Evolutionary conservation across 2,113 vertebrate species (phyloP).

Genomic region (Zosterops pallidus): DNA sequence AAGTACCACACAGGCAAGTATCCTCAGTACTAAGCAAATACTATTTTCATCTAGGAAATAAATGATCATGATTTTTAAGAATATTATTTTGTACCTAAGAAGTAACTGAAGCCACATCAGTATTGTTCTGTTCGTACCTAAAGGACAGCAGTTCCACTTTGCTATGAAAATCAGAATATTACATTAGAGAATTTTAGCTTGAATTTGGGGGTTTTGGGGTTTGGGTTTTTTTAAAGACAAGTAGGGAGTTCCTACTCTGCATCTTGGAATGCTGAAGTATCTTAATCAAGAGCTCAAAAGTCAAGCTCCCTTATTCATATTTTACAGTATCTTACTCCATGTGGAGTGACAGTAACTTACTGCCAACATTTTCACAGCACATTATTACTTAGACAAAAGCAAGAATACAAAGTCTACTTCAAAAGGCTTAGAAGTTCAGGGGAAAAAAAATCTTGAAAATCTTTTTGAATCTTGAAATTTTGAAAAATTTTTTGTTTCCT

Average conservation of each 20-base stretch:
- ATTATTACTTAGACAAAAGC: not conserved
- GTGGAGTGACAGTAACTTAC: not conserved
- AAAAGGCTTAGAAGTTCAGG: not conserved
- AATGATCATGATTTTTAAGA: not conserved
- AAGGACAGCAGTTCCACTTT: not conserved
- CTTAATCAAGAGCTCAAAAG: not conserved
- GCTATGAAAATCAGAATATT: not conserved
- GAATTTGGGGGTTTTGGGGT: fast-evolving
- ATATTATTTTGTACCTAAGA: not conserved
- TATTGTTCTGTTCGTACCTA: not conserved
- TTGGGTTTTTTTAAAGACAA: not conserved
- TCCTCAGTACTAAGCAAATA: not conserved
- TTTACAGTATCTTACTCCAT: not conserved
- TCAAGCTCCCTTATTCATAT: not conserved
- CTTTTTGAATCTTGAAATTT: not conserved
- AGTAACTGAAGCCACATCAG: not conserved
- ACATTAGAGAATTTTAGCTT: not conserved
- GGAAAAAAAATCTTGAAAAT: not conserved
- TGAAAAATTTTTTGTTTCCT: not conserved
- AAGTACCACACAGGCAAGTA: not conserved
- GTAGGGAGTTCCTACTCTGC: not conserved
- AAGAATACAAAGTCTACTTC: not conserved
- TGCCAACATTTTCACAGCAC: not conserved
- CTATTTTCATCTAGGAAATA: not conserved
- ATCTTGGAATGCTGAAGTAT: not conserved